Base-by-base conservation (phyloP, 2,888 invertebrate species). In the Subacronicta megacephala region DNA sequence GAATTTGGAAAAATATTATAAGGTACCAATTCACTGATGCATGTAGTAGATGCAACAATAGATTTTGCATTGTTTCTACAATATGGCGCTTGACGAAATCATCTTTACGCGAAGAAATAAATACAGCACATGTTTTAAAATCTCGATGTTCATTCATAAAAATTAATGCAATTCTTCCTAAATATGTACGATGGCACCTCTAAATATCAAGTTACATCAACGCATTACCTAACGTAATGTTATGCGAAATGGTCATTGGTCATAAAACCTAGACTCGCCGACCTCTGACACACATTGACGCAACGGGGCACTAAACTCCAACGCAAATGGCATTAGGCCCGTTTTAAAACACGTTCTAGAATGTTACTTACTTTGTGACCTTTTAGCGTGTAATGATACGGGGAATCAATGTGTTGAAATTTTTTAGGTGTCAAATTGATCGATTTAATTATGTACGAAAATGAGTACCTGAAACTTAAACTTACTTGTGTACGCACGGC, bases 161-260 rank as follows among this genome's bases (percentile, higher is more conserved):
- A 56, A 50, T 33, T 36, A 58, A 50, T 49, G 16, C 64, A 58
- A 63, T 57, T 53, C 37, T 49, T 45, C 70, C 45, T 40, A 36
- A 40, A 52, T 50, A 37, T 40, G 45, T 29, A 55, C 55, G 35
- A 38, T 38, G 38, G 57, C 75, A 68, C 53, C 68, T 75, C 58
- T 62, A 62, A 72, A 72, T 62, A 75, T 61, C 68, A 62, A 52
- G 63, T 67, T 66, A 55, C 64, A 63, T 56, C 62, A 53, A 51
- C 50, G 44, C 59, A 58, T 66, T 75, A 77, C 64, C 52, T 56
- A 64, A 78, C 72, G 66, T 60, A 54, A 72, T 64, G 75, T 83
- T 79, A 82, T 79, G 78, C 81, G 78, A 81, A 84, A 80, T 77
- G 80, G 74, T 74, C 75, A 69, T 67, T 65, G 75, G 63, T 68